These are phyloP conservation scores for Oryzias melastigma DNA, from an alignment of 2,113 vertebrate species.

Conservation along the genomic window DNA sequence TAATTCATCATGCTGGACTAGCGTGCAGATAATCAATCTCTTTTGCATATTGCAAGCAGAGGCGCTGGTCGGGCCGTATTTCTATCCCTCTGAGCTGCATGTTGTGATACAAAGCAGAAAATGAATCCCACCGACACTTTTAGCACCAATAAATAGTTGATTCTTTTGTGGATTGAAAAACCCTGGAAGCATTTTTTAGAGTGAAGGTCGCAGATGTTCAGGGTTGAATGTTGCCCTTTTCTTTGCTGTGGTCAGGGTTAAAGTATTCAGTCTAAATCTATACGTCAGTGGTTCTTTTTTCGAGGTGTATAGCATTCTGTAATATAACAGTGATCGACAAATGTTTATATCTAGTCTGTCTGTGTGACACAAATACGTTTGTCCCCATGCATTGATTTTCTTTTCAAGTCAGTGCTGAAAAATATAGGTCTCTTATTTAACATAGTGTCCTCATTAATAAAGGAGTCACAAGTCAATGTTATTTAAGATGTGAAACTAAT, in stretches of 20 bases:
- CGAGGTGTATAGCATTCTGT: conserved; percentile 43
- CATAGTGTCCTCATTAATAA: no score
- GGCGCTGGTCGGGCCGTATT: conserved; percentile 19
- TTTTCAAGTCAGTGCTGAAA: no score
- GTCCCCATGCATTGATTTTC: no score
- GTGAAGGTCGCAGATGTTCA: conserved; percentile 8
- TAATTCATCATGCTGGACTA: conserved; percentile 19
- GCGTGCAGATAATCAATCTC: conserved; percentile 20
- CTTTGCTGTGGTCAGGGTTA: conserved; percentile 46
- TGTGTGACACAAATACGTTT: not conserved
- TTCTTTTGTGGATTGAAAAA: conserved; percentile 50
- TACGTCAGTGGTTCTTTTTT: conserved; percentile 33
- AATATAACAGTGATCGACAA: conserved; percentile 39
- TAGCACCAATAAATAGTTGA: conserved; percentile 59
- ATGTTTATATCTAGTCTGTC: conserved; percentile 33
- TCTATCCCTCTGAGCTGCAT: conserved; percentile 7
- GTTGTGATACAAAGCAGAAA: conserved; percentile 18
- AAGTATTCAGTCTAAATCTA: conserved; percentile 47
- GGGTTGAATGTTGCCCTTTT: conserved; percentile 28
- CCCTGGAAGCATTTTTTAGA: not conserved
- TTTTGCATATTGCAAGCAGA: conserved; percentile 31
- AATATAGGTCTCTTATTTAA: no score
- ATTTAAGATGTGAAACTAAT: no score
- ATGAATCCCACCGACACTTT: conserved; percentile 61
- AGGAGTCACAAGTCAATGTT: no score